Percentiles rank a stretch among this genome's conserved stretches.
Conservation (phyloP, 2,113 vertebrate species). For the Apistogramma diplotaenia region DNA sequence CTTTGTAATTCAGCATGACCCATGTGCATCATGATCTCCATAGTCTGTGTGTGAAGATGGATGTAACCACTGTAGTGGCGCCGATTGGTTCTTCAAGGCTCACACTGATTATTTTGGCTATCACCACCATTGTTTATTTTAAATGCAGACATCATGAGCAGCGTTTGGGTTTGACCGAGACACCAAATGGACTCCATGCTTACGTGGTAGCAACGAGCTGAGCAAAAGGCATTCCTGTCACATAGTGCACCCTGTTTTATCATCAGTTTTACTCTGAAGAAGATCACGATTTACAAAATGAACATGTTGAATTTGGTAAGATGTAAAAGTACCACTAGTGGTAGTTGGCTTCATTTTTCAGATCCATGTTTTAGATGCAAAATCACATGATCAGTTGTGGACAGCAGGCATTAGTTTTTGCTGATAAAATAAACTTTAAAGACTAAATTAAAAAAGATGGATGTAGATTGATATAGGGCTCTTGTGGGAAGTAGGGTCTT, state of each 20-base stretch:
- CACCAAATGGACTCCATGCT: not conserved
- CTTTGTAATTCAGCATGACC: not conserved
- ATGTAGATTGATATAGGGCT: too few species aligned
- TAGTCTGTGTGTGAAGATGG: not conserved
- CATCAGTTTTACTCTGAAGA: not conserved
- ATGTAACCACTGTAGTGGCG: not conserved
- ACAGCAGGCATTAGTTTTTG: not conserved
- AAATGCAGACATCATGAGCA: too few species aligned
- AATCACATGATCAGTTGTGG: accelerated
- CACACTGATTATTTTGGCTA: not conserved
- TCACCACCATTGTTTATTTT: too few species aligned
- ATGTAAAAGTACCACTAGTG: accelerated
- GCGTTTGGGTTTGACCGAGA: too few species aligned
- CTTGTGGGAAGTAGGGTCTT: not conserved
- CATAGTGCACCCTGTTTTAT: too few species aligned
- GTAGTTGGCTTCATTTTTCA: accelerated
- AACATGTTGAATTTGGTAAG: not conserved
- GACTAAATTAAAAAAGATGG: too few species aligned
- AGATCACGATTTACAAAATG: not conserved
- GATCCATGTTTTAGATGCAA: not conserved
- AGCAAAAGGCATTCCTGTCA: too few species aligned
- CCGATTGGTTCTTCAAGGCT: not conserved
- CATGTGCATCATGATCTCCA: not conserved
- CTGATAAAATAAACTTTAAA: not conserved
- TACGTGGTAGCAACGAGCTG: not conserved